Percentiles rank a stretch among this genome's conserved stretches.
Evolutionary conservation across 2,113 vertebrate genomes (phyloP).

Genomic region (Mobula hypostoma): DNA sequence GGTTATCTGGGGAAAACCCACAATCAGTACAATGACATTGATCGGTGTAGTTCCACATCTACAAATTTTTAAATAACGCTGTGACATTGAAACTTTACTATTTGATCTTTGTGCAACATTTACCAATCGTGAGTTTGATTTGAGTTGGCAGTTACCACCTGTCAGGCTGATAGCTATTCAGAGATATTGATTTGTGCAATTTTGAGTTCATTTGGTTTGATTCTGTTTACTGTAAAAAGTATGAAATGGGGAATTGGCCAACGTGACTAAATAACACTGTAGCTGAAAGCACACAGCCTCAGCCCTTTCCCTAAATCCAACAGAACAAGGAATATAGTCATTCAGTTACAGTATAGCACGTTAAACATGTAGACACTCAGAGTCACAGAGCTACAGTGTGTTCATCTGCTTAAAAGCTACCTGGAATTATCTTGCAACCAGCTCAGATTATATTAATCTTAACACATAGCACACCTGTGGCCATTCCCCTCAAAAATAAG

Average conservation of each 20-base stretch:
- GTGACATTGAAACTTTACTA: conserved; percentile 27
- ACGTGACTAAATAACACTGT: background rate
- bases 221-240: conserved; percentile 21
- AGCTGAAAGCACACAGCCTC: background rate
- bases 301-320: background rate
- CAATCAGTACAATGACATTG: conserved; percentile 25
- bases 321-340: background rate
- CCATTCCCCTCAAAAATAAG: too few species aligned
- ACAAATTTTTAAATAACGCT: background rate
- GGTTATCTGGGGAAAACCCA: background rate
- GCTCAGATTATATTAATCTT: too few species aligned
- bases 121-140: conserved; percentile 19
- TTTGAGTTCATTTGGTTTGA: background rate
- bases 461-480: too few species aligned
- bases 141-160: background rate
- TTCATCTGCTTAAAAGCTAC: background rate
- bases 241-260: background rate
- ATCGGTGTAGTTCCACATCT: conserved; percentile 21
- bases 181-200: background rate
- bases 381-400: background rate
- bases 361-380: background rate
- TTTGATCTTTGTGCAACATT: conserved; percentile 32
- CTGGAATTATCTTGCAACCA: too few species aligned
- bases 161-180: background rate
- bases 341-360: background rate